These are phyloP conservation scores for Agapostemon virescens DNA, from an alignment of 2,888 invertebrate species.

Conservation along the genomic window DNA sequence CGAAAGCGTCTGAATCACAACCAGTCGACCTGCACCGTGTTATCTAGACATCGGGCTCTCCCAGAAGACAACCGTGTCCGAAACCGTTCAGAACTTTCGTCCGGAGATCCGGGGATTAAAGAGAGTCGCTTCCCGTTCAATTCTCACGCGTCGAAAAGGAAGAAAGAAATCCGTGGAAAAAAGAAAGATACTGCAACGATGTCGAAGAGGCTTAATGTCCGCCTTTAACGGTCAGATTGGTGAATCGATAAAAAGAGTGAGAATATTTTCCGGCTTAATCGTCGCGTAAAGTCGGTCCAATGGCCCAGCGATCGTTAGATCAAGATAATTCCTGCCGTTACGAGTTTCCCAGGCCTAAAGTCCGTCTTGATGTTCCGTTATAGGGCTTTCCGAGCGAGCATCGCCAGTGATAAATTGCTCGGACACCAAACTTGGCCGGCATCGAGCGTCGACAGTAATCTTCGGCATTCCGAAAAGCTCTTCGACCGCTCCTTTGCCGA, in stretches of 20 bases:
- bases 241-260: not conserved
- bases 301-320: not conserved
- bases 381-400: not conserved
- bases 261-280: slow-evolving; percentile 14
- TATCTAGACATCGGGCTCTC: slow-evolving; percentile 3
- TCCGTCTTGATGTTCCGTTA: slow-evolving; percentile 4
- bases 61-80: not conserved
- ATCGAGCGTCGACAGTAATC: slow-evolving; percentile 21
- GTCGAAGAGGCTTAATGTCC: slow-evolving; percentile 16
- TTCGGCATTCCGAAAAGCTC: slow-evolving; percentile 20
- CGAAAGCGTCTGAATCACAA: slow-evolving; percentile 49
- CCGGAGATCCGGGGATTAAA: not conserved
- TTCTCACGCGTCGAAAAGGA: not conserved
- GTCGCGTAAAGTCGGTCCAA: slow-evolving; percentile 15
- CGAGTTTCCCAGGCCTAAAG: not conserved
- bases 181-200: not conserved
- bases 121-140: not conserved
- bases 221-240: slow-evolving; percentile 9
- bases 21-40: not conserved
- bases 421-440: not conserved
- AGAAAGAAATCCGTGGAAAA: not conserved
- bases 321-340: slow-evolving; percentile 31
- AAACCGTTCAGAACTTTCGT: slow-evolving; percentile 20
- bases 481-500: not conserved
- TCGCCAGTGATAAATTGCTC: not conserved